Conservation (phyloP, 1,140 invertebrate species). For the Ridgeia piscesae region DNA sequence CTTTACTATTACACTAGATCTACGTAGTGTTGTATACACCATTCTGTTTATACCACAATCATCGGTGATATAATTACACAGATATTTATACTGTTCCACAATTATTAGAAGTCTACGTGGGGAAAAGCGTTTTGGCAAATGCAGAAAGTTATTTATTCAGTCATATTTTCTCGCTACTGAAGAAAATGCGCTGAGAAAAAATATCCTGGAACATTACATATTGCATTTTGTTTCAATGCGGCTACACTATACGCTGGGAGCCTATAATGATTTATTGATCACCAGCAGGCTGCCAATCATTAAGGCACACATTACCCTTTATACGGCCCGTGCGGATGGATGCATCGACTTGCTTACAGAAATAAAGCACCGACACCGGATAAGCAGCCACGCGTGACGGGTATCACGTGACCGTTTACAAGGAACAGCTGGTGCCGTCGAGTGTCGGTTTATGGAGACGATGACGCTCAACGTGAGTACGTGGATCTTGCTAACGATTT, state of each 20-base stretch:
- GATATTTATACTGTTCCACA: no score
- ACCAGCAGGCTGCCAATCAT: constrained; percentile 17
- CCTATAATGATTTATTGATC: constrained; percentile 26
- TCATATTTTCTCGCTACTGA: no score
- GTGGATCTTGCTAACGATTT: background rate
- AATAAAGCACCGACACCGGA: background rate
- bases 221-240: no score
- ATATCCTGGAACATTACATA: no score
- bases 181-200: no score
- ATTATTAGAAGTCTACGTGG: no score
- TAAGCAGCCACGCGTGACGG: background rate
- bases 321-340: background rate
- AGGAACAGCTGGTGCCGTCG: background rate
- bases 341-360: background rate
- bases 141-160: no score
- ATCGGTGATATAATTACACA: no score
- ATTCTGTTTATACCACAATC: no score
- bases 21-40: no score
- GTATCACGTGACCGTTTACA: background rate
- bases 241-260: constrained; percentile 41
- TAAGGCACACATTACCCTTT: background rate
- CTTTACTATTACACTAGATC: no score
- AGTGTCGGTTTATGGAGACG: background rate
- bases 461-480: background rate
- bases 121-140: no score